Evolutionary conservation across 1,140 invertebrate species (phyloP).

Genomic region (Homalodisca vitripennis): DNA sequence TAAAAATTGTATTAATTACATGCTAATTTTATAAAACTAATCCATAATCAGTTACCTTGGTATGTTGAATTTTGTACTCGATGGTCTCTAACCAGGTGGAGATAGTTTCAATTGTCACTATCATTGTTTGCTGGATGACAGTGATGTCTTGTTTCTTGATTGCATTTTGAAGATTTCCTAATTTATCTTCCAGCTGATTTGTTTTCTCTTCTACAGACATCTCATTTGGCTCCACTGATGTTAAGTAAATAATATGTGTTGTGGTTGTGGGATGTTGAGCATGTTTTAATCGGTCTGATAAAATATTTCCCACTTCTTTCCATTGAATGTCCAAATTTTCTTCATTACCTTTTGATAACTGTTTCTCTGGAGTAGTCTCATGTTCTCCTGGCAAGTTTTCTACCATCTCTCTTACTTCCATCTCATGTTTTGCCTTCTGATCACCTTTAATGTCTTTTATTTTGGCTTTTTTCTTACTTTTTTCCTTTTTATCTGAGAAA

Average conservation of each 20-base stretch:
- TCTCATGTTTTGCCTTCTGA: neutral
- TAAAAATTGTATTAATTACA: too few relatives aligned
- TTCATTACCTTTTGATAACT: neutral
- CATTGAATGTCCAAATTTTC: constrained; percentile 43
- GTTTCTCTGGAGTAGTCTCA: neutral
- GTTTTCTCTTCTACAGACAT: constrained; percentile 51
- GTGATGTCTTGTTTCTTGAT: constrained; percentile 60
- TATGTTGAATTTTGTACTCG: constrained; percentile 64
- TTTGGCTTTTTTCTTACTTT: neutral
- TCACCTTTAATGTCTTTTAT: neutral
- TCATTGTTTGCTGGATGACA: constrained; percentile 54
- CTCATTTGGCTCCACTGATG: constrained; percentile 51
- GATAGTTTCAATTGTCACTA: constrained; percentile 73
- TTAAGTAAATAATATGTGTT: constrained; percentile 59
- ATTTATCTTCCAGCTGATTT: constrained; percentile 54
- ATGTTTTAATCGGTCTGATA: constrained; percentile 54
- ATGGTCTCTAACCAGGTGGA: constrained; percentile 80
- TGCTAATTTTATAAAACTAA: neutral
- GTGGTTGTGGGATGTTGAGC: constrained; percentile 52
- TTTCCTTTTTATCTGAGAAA: neutral
- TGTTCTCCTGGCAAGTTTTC: neutral
- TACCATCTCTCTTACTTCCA: neutral
- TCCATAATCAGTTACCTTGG: constrained; percentile 48
- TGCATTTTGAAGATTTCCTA: constrained; percentile 61
- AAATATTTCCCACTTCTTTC: constrained; percentile 49